Evolutionary conservation across 2,113 vertebrate species (phyloP), one percentile per base, ranked within the genome.

Genomic region (Bambusicola thoracicus): DNA sequence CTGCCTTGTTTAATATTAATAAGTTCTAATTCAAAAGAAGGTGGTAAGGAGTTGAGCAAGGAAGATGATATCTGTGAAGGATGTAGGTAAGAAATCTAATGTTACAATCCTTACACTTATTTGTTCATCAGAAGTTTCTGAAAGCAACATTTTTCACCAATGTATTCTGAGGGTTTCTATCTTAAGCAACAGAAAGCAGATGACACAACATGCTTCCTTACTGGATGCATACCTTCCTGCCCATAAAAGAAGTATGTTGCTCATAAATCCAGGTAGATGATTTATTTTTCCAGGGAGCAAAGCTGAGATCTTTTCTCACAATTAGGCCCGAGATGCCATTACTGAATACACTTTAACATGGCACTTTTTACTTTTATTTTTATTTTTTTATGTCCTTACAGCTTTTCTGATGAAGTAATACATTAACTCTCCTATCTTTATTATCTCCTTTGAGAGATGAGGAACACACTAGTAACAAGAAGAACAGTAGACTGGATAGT

Each of bases 361-460:
- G n/a, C 16, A 65, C 67, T 82, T 78, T 82, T 73, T 80, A n/a
- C n/a, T n/a, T n/a, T n/a, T n/a, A n/a, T n/a, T 75, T 85, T 75
- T 88, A 59, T 55, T 58, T 86, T 96, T 78, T 96, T 90, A 74
- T 89, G 38, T 87, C 82, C 56, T 82, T 65, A 38, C 41, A 66
- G 20, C 8, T 84, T 91, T 61, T 89, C 62, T 82, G 43, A 10
- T 56, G 43, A 78, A 81, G 77, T 65, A 89, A 84, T 41, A 78
- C 0, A 4, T 92, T 90, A 92, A 88, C 29, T 93, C 41, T 85
- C 67, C 62, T 81, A 58, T 43, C 49, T 88, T 78, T 40, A 84
- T 83, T 81, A 79, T 69, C 69, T 84, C 58, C 41, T 62, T 87
- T 46, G 44, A 76, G 55, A 74, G 55, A 13, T 82, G 85, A 88